Percentiles rank a stretch among this genome's conserved stretches.
Conservation (phyloP, 1,140 invertebrate species). For the Druon quercuslanigerum region DNA sequence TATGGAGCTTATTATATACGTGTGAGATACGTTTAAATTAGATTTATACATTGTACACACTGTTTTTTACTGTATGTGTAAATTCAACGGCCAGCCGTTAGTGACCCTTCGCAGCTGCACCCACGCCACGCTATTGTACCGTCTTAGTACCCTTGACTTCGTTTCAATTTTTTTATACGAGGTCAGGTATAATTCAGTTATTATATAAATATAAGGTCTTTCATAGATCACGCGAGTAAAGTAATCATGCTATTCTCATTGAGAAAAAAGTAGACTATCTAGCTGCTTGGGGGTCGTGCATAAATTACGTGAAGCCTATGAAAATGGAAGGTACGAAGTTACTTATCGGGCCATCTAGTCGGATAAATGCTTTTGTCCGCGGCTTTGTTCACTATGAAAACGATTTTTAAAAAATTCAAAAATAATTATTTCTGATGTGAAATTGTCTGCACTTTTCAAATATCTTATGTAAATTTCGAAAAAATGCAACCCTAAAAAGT, state of each 20-base stretch:
- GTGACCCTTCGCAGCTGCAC: slow-evolving; percentile 45
- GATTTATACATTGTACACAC: background rate
- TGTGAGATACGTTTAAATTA: background rate
- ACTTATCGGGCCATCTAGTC: too few species aligned
- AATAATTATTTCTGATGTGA: too few species aligned
- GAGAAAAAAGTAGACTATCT: background rate
- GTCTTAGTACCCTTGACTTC: slow-evolving; percentile 60
- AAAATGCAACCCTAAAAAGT: too few species aligned
- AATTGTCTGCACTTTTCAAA: too few species aligned
- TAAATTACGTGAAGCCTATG: too few species aligned
- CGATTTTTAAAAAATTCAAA: too few species aligned
- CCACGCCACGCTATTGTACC: slow-evolving; percentile 48
- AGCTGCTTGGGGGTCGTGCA: too few species aligned
- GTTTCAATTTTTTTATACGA: slow-evolving; percentile 49
- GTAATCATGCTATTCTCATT: slow-evolving; percentile 20
- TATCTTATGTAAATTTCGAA: too few species aligned
- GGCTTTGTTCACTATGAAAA: too few species aligned
- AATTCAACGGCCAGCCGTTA: slow-evolving; percentile 43
- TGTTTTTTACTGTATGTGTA: background rate
- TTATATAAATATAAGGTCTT: slow-evolving; percentile 39
- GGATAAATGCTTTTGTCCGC: too few species aligned
- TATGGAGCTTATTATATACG: background rate
- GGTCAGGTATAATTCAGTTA: slow-evolving; percentile 49
- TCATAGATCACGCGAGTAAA: slow-evolving; percentile 21
- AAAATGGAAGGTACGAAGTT: too few species aligned